Conservation (phyloP, 2,113 vertebrate genomes). For the Phalacrocorax aristotelis region DNA sequence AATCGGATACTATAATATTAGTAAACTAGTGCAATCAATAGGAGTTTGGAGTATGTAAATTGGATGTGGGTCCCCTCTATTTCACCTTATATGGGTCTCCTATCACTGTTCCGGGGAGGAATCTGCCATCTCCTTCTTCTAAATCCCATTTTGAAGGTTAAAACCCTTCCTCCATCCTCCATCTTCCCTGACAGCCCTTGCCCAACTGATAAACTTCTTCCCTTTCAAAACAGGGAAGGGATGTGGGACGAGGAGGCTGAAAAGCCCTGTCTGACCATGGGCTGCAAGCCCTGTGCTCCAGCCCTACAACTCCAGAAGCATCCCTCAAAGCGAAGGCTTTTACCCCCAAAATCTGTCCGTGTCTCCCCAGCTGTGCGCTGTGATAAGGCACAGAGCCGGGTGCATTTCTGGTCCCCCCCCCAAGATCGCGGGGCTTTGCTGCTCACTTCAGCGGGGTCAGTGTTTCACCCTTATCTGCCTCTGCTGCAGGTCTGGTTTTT, state of each 20-base stretch:
- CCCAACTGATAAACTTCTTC: not conserved
- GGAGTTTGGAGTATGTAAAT: not conserved
- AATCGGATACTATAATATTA: not conserved
- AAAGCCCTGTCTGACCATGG: fast-evolving
- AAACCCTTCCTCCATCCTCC: not conserved
- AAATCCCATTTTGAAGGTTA: not conserved
- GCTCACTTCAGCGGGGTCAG: not conserved
- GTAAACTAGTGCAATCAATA: not conserved
- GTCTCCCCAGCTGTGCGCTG: not conserved
- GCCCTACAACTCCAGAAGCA: not conserved
- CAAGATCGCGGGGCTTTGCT: not conserved
- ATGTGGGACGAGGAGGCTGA: not conserved
- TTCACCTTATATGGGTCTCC: not conserved
- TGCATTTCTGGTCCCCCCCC: not conserved
- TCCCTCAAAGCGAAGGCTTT: not conserved
- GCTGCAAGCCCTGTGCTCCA: not conserved
- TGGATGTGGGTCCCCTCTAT: not conserved
- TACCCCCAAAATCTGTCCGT: not conserved
- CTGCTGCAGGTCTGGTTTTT: not conserved
- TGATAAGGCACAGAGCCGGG: not conserved
- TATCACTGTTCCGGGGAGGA: not conserved
- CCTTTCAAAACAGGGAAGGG: not conserved
- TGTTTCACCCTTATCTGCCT: constrained; percentile 31
- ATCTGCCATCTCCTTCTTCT: not conserved
- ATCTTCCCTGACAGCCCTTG: not conserved